These are phyloP conservation scores for Macrosiphum euphorbiae DNA, from an alignment of 2,888 invertebrate species.

Conservation along the genomic window DNA sequence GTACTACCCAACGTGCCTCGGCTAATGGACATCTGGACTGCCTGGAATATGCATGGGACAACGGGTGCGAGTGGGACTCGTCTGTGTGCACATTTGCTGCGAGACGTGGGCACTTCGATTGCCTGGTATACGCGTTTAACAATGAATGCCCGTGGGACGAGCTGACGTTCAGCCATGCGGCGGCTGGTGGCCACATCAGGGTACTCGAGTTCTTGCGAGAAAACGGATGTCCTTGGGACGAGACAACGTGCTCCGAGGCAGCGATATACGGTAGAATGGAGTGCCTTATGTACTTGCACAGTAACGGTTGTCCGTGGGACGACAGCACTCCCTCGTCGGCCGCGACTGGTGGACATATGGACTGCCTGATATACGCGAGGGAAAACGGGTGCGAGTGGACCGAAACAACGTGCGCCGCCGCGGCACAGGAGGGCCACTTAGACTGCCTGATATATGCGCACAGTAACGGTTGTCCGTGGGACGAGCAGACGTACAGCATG, in stretches of 20 bases:
- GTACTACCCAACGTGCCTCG: not conserved
- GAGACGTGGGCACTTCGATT: not conserved
- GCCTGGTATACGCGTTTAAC: not conserved
- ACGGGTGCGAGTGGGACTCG: not conserved
- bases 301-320: not conserved
- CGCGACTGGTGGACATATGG: not conserved
- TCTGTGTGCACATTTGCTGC: not conserved
- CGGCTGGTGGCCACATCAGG: not conserved
- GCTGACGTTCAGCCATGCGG: not conserved
- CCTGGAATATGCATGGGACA: not conserved
- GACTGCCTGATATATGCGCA: not conserved
- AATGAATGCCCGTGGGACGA: not conserved
- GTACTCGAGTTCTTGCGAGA: not conserved
- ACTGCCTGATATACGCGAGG: not conserved
- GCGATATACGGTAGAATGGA: not conserved
- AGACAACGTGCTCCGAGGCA: not conserved
- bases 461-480: not conserved
- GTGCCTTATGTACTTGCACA: not conserved
- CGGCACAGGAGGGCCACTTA: not conserved
- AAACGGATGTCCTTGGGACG: not conserved
- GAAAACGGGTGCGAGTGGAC: slow-evolving; percentile 1
- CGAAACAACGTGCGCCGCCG: not conserved
- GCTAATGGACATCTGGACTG: not conserved
- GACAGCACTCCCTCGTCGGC: not conserved
- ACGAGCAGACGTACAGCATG: no score